Percentiles rank a stretch among this genome's conserved stretches.
Conservation (phyloP, 2,888 invertebrate genomes). For the Sarcophaga variegata region DNA sequence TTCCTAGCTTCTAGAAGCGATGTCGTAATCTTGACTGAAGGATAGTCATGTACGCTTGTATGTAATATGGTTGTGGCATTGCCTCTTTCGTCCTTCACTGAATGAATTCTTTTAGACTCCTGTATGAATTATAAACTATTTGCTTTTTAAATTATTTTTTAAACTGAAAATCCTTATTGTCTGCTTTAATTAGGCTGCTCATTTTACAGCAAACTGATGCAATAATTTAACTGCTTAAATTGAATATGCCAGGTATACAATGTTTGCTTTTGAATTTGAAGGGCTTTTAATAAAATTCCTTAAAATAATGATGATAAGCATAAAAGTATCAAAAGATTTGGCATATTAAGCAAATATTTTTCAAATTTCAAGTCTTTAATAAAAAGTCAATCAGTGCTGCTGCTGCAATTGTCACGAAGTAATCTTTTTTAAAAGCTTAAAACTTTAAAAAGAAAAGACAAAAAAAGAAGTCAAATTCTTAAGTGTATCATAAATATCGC, state of each 20-base stretch:
- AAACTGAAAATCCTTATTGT: background rate
- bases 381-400: too few relatives aligned
- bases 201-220: constrained; percentile 4
- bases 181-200: background rate
- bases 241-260: background rate
- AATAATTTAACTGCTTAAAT: constrained; percentile 22
- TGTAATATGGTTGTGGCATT: too few relatives aligned
- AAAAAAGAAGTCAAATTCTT: background rate
- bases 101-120: background rate
- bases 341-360: background rate
- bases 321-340: background rate
- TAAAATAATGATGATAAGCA: background rate
- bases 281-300: background rate
- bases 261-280: background rate
- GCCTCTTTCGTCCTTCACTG: too few relatives aligned
- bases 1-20: too few relatives aligned
- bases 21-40: too few relatives aligned
- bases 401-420: too few relatives aligned
- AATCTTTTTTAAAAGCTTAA: too few relatives aligned
- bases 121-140: too few relatives aligned
- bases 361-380: background rate
- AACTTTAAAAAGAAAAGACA: background rate
- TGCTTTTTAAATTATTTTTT: too few relatives aligned
- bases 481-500: background rate
- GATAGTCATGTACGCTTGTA: too few relatives aligned